Evolutionary conservation across 2,113 vertebrate species (phyloP), one percentile per base, ranked within the genome.

Genomic region (Pipra filicauda): DNA sequence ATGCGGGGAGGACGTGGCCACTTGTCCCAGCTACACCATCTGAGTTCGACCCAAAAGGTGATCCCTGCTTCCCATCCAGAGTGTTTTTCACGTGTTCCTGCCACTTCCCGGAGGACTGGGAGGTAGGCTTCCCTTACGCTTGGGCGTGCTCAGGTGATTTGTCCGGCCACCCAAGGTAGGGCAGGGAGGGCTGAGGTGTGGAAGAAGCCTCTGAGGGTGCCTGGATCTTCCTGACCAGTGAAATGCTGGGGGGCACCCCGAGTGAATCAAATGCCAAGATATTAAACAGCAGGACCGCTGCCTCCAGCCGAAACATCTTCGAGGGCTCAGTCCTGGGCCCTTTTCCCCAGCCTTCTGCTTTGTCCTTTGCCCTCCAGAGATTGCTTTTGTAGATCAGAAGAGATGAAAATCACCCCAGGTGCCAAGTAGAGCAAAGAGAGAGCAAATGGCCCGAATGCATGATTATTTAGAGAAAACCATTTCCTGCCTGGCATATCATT

Each of bases 21-120:
- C 98, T 8, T 99, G 99, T 93, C 99, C 99, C 2, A 99, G 99
- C 97, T 99, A 99, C 95, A 99, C 99, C 4, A 98, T 99, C 55
- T 22, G 33, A 58, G 31, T 11, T 11, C 31, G 24, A 59, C 28
- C 2, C 27, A 9, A 77, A n/a, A 37, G 5, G 55, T 52, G 2
- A 48, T 21, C 28, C 33, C 54, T 66, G 35, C 37, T 35, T 61
- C 26, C 0, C 0, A 28, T 12, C 15, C n/a, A 46, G 54, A 31
- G 58, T 57, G 58, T 72, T 72, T 66, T 55, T 30, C 2, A 5
- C 20, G 20, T 2, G 0, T 62, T 57, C 37, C 52, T 82, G 54
- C 57, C 39, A 9, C 5, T 1, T 43, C 62, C n/a, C 20, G 6
- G 28, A 82, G 49, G 71, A 73, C 48, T 8, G 37, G 48, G 46